A percentile compares a stretch with the other conserved stretches of the same genome.
These are phyloP conservation scores for Grapholita molesta DNA, from an alignment of 1,140 invertebrate species.

Conservation along the genomic window DNA sequence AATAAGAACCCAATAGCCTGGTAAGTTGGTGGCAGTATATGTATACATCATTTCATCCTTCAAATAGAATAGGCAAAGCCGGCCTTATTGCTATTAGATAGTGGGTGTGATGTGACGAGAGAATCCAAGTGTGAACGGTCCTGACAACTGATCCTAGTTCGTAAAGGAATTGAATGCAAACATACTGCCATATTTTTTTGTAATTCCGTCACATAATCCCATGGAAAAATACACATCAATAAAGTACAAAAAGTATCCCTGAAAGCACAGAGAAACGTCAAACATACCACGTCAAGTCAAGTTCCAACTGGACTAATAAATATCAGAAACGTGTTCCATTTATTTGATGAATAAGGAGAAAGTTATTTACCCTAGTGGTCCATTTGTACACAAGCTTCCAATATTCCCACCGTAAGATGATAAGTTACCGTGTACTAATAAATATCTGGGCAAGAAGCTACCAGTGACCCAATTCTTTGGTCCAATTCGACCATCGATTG, in stretches of 20 bases:
- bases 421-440: slow-evolving; percentile 4
- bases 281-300: not conserved
- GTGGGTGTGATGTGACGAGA: slow-evolving; percentile 36
- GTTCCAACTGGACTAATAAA: not conserved
- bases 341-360: not conserved
- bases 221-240: slow-evolving; percentile 23
- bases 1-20: not conserved
- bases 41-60: slow-evolving; percentile 46
- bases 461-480: not conserved
- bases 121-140: slow-evolving; percentile 34
- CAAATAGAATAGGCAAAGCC: slow-evolving; percentile 68
- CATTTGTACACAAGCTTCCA: not conserved
- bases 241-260: slow-evolving; percentile 27
- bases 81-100: slow-evolving; percentile 63
- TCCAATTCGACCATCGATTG: not conserved
- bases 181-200: slow-evolving; percentile 73
- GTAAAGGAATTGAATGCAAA: slow-evolving; percentile 70
- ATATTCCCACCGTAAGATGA: not conserved
- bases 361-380: not conserved
- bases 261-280: not conserved
- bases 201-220: slow-evolving; percentile 40
- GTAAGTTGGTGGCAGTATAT: not conserved
- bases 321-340: slow-evolving; percentile 2
- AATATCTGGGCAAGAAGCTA: slow-evolving; percentile 13
- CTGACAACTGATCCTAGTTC: slow-evolving; percentile 46